Percentiles rank a stretch among this genome's conserved stretches.
phyloP scores from a whole-genome alignment of 2,888 invertebrate genomes.

The Plebejus argus region DNA sequence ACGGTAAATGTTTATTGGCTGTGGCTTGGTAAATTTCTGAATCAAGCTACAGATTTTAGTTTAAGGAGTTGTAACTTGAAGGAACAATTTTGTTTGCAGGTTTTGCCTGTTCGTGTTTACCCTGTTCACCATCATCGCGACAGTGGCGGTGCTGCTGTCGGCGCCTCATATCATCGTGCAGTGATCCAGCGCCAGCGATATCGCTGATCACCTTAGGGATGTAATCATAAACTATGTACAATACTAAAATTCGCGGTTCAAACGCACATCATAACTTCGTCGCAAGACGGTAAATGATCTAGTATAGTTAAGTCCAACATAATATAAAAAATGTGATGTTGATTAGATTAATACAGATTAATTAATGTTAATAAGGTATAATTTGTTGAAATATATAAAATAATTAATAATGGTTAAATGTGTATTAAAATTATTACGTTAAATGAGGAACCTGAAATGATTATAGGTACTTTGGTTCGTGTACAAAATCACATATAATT shows the following conservation, averaged over 20 bases:
- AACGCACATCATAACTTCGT: constrained; percentile 74
- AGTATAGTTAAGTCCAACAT: constrained; percentile 66
- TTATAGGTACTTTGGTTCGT: constrained; percentile 45
- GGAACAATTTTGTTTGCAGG: constrained; percentile 70
- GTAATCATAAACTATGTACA: constrained; percentile 52
- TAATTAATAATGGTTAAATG: constrained; percentile 54
- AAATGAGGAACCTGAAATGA: constrained; percentile 38
- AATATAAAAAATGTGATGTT: constrained; percentile 77
- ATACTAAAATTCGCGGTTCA: constrained; percentile 59
- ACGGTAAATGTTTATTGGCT: too few relatives aligned
- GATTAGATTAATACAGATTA: constrained; percentile 68
- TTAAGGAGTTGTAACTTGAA: constrained; percentile 31
- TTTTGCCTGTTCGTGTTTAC: constrained; percentile 98
- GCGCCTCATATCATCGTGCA: constrained; percentile 98
- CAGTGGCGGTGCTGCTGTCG: constrained; percentile 93
- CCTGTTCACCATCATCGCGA: constrained; percentile 95
- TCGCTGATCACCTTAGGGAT: constrained; percentile 64
- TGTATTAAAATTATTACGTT: constrained; percentile 44
- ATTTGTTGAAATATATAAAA: constrained; percentile 70
- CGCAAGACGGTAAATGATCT: constrained; percentile 68
- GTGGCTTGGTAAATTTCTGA: background rate
- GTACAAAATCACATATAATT: constrained; percentile 35
- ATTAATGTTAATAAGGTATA: constrained; percentile 68
- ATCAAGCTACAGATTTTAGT: background rate
- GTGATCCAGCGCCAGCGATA: constrained; percentile 66